These are phyloP conservation scores for Cecidostiba fungosa DNA, from an alignment of 2,888 invertebrate species.

Conservation along the genomic window DNA sequence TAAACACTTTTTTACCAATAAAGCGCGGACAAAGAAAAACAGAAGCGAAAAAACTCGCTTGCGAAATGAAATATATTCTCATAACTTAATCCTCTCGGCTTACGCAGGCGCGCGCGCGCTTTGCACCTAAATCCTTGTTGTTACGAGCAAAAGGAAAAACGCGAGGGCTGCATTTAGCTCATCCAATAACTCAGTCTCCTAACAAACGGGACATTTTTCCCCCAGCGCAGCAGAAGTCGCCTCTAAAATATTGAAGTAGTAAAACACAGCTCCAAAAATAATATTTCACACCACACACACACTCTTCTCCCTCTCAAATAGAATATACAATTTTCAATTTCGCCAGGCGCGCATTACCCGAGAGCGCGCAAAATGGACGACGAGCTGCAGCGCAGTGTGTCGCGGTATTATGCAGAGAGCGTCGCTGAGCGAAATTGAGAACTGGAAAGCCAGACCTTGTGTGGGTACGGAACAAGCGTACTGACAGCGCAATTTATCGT, in stretches of 20 bases:
- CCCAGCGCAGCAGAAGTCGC: neutral
- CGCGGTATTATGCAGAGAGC: slow-evolving; percentile 40
- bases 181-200: neutral
- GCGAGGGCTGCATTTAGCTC: neutral
- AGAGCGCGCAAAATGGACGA: neutral
- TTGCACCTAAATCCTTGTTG: slow-evolving; percentile 14
- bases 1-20: neutral
- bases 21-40: neutral
- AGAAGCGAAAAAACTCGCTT: neutral
- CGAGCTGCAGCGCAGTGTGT: neutral
- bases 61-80: slow-evolving; percentile 7
- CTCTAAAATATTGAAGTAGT: slow-evolving; percentile 33
- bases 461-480: slow-evolving; percentile 57
- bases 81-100: slow-evolving; percentile 8
- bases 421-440: slow-evolving; percentile 53
- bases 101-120: neutral
- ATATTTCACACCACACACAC: slow-evolving; percentile 32
- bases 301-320: slow-evolving; percentile 29
- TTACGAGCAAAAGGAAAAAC: slow-evolving; percentile 6
- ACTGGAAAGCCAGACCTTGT: slow-evolving; percentile 59
- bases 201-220: slow-evolving; percentile 36
- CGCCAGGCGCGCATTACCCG: neutral
- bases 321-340: slow-evolving; percentile 60
- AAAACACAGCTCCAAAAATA: slow-evolving; percentile 46
- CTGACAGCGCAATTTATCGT: slow-evolving; percentile 66